phyloP scores from a whole-genome alignment of 2,888 invertebrate species.

The Drosophila prostipennis region DNA sequence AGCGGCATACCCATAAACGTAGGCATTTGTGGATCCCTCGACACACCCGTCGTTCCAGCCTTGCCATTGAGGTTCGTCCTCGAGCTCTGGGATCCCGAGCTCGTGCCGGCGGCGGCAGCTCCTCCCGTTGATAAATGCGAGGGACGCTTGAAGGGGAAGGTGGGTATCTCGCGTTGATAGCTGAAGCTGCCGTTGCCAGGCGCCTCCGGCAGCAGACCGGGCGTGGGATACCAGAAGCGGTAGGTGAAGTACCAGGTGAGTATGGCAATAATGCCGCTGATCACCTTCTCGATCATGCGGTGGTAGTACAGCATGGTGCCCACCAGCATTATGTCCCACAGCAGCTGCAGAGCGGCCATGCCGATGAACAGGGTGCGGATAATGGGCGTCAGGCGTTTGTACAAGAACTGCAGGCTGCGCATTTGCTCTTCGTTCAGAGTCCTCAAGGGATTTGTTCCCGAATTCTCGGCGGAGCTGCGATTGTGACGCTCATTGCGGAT shows the following conservation, averaged over 20 bases:
- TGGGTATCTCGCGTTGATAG: conserved; percentile 86
- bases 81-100: conserved; percentile 16
- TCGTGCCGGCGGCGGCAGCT: conserved; percentile 11
- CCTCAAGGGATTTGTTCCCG: conserved; percentile 88
- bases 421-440: conserved; percentile 89
- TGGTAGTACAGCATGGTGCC: conserved; percentile 98
- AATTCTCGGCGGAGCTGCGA: conserved; percentile 86
- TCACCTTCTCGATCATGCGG: conserved; percentile 96
- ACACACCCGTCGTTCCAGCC: conserved; percentile 11
- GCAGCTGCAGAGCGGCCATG: conserved; percentile 90
- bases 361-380: conserved; percentile 91
- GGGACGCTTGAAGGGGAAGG: conserved; percentile 78
- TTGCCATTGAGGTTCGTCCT: conserved; percentile 45
- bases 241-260: conserved; percentile 96
- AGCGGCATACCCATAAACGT: conserved; percentile 93
- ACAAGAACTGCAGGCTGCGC: conserved; percentile 88
- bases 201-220: conserved; percentile 87
- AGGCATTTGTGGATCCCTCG: conserved; percentile 82
- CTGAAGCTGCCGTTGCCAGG: conserved; percentile 93
- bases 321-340: conserved; percentile 98
- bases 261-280: conserved; percentile 94
- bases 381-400: conserved; percentile 92
- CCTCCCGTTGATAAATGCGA: conserved; percentile 66
- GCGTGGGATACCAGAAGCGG: conserved; percentile 89
- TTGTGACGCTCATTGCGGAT: conserved; percentile 92